Evolutionary conservation across 1,140 invertebrate species (phyloP).

Genomic region (Phymorhynchus buccinoides): DNA sequence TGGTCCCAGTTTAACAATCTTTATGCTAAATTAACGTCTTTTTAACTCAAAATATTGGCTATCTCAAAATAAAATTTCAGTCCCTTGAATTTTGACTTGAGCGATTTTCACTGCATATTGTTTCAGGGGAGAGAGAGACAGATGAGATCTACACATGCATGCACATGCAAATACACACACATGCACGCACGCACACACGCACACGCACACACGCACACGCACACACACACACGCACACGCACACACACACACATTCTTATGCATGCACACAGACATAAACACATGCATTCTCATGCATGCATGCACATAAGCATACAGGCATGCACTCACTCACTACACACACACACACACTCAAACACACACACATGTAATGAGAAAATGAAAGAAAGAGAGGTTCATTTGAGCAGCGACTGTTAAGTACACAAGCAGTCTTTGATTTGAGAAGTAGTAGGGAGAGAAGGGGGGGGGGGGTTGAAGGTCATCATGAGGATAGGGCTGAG

Average conservation of each 20-base stretch:
- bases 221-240: constrained; percentile 17
- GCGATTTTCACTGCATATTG: too few relatives aligned
- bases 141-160: background rate
- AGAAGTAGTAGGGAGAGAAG: background rate
- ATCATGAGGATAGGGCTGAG: background rate
- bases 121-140: background rate
- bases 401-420: too few relatives aligned
- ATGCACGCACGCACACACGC: constrained; percentile 5
- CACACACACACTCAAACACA: background rate
- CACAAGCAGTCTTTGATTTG: too few relatives aligned
- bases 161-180: constrained; percentile 5
- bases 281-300: background rate
- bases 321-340: background rate
- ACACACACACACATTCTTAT: constrained; percentile 2
- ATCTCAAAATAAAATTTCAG: too few relatives aligned
- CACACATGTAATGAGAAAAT: background rate
- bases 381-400: too few relatives aligned
- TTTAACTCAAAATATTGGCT: too few relatives aligned
- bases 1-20: too few relatives aligned
- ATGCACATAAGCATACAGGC: background rate
- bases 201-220: background rate
- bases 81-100: too few relatives aligned
- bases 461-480: background rate
- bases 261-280: constrained; percentile 1
- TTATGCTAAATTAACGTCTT: too few relatives aligned